Evolutionary conservation across 2,797 vertebrate genomes (phyloP), one percentile per base, ranked within the genome.

Genomic region (Gorsachius magnificus): DNA sequence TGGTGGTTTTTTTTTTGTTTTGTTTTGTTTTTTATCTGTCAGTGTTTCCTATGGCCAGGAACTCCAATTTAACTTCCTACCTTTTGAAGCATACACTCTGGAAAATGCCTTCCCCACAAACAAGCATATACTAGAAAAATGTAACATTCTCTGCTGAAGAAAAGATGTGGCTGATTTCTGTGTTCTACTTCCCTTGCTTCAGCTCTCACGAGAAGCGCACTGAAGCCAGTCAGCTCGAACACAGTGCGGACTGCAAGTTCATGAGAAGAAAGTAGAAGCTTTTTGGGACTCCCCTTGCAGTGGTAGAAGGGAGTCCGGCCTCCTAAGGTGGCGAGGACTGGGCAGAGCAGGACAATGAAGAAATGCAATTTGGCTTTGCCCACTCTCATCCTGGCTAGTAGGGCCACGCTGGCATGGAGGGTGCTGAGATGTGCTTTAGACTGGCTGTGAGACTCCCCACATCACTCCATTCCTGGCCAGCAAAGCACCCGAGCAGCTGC

Each of bases 81-180:
- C 93, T 95, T 97, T 93, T 89, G 68, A 93, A 93, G 66, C 63
- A 64, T 33, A 91, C 35, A 58, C 58, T 84, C 80, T 38, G 81
- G 78, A 95, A 79, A 95, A 87, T 26, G 26, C 25, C 28, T 95
- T 96, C 68, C 58, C 80, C 70, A 91, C 45, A 71, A 51, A 79
- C 51, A 97, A 96, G 88, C 41, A 36, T 36, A 38, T 63, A 41
- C 29, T 48, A 83, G 70, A 61, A 65, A 84, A 86, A 56, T 11
- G 5, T 17, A 58, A 57, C 58, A 63, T 56, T 94, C 65, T 94
- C 60, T 88, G 51, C 77, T 66, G 63, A 95, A 92, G 76, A 88
- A 96, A 93, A 90, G 84, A 79, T 87, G 87, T 65, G 90, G 69
- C 83, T 93, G 48, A 95, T 94, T 94, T 87, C 76, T 92, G 64